phyloP scores from a whole-genome alignment of 2,113 vertebrate species.

The Alouatta palliata region DNA sequence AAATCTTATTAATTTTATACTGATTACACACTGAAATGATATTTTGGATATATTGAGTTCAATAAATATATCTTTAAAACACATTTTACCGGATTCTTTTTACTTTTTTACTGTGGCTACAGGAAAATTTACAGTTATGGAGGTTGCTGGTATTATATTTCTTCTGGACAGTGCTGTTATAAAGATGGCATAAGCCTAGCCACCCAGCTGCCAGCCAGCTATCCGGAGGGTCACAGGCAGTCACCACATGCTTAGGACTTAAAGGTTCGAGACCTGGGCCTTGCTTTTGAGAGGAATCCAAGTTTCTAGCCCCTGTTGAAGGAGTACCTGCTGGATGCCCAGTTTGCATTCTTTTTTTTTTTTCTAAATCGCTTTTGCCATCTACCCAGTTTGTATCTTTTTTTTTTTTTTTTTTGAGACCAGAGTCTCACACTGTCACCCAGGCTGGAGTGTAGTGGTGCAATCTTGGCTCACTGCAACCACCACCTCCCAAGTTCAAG shows the following conservation, averaged over 20 bases:
- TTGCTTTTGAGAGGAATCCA: background rate
- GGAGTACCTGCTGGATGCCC: background rate
- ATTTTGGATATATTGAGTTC: background rate
- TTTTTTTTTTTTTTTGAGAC: too few relatives aligned
- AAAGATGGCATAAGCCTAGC: background rate
- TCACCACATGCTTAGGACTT: background rate
- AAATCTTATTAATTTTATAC: background rate
- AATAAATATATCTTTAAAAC: background rate
- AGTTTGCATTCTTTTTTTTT: background rate
- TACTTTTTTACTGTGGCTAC: background rate
- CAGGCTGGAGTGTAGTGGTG: too few relatives aligned
- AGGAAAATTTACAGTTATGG: background rate
- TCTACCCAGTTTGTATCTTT: background rate
- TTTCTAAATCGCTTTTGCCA: background rate
- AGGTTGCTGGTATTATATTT: background rate
- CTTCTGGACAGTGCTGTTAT: background rate
- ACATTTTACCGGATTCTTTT: background rate
- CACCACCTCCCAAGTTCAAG: too few relatives aligned
- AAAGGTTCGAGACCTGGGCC: background rate
- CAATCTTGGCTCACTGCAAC: too few relatives aligned
- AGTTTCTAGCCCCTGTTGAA: background rate
- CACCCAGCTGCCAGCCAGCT: background rate
- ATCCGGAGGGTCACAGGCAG: background rate
- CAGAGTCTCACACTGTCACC: too few relatives aligned
- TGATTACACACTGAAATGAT: background rate